These are phyloP conservation scores for Spinus pinus DNA, from an alignment of 2,797 vertebrate genomes.

Conservation along the genomic window DNA sequence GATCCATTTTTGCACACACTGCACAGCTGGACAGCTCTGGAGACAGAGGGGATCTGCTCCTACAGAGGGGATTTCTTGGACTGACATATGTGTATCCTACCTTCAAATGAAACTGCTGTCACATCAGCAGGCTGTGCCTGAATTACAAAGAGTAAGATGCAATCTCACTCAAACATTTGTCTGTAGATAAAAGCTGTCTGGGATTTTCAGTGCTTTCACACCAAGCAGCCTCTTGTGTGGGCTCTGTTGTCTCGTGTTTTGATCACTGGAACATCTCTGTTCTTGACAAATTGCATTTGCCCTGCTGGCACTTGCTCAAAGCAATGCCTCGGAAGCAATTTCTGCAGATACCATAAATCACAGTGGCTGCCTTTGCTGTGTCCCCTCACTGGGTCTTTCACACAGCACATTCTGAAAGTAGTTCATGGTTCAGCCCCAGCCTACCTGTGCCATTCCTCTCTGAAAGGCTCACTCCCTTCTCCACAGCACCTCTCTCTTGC, in stretches of 20 bases:
- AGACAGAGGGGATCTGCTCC: fast-evolving
- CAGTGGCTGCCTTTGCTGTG: neutral
- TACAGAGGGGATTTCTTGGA: neutral
- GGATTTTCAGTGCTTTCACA: neutral
- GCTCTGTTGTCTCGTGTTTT: neutral
- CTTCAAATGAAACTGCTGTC: neutral
- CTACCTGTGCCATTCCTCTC: neutral
- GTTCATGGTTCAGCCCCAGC: neutral
- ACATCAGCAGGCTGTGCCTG: neutral
- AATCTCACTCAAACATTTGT: neutral
- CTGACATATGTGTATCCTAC: neutral
- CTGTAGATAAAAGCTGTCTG: neutral
- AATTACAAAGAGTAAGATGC: neutral
- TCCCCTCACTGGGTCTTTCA: fast-evolving
- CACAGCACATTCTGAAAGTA: neutral
- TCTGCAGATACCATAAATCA: neutral
- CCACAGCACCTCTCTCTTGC: neutral
- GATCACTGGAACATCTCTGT: neutral
- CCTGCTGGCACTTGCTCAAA: neutral
- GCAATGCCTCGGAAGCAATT: neutral
- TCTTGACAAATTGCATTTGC: neutral
- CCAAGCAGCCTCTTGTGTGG: neutral
- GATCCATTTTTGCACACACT: neutral
- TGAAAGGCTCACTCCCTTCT: neutral
- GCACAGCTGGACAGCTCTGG: neutral